phyloP scores from a whole-genome alignment of 2,113 vertebrate genomes.

The Euleptes europaea region DNA sequence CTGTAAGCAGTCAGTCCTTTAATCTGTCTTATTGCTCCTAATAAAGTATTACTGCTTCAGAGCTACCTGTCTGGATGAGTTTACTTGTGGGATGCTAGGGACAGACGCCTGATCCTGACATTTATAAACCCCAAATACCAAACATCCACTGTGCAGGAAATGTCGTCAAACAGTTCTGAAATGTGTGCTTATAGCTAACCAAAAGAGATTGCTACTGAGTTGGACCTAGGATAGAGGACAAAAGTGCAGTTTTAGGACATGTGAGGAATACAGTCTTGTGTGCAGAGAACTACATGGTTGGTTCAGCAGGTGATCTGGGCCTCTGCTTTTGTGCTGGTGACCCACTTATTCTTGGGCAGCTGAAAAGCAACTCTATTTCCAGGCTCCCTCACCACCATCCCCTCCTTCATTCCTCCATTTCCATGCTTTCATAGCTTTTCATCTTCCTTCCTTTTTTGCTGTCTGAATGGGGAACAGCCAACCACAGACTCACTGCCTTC shows the following conservation, averaged over 20 bases:
- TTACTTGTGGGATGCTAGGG: no score
- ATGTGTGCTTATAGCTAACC: not conserved
- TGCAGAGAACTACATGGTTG: not conserved
- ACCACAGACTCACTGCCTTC: conserved; percentile 17
- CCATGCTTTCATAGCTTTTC: not conserved
- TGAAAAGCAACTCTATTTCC: not conserved
- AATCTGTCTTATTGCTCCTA: no score
- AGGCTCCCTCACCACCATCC: no score
- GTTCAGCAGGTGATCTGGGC: not conserved
- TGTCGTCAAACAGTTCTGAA: not conserved
- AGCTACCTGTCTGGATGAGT: no score
- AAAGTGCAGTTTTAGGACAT: not conserved
- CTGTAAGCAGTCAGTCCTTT: no score
- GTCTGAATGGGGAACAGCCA: conserved; percentile 12
- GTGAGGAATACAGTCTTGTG: not conserved
- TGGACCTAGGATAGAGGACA: not conserved
- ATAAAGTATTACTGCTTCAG: no score
- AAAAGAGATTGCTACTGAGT: not conserved
- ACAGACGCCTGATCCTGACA: no score
- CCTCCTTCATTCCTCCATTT: not conserved
- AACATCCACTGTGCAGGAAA: not conserved
- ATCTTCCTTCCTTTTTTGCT: not conserved
- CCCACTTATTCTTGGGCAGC: conserved; percentile 4
- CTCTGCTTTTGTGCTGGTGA: conserved; percentile 10
- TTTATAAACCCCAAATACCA: not conserved